Percentiles rank a stretch among this genome's conserved stretches.
phyloP scores from a whole-genome alignment of 2,797 vertebrate species.

The Clangula hyemalis region DNA sequence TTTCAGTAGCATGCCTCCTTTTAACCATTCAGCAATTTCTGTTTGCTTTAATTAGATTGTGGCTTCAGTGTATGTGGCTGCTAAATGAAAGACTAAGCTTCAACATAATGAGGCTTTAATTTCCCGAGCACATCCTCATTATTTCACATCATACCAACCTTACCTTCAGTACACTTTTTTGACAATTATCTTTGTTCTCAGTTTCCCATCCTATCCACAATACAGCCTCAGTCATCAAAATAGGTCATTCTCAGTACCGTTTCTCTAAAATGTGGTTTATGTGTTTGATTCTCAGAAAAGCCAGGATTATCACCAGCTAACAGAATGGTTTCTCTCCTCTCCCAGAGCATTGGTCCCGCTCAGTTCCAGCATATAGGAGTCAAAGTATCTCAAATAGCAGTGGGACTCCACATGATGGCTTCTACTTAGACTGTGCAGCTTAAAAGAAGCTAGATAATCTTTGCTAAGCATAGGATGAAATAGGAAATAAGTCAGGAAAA shows the following conservation, averaged over 20 bases:
- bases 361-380: neutral
- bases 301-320: neutral
- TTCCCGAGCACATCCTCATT: slow-evolving; percentile 13
- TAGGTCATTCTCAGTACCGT: neutral
- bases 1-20: neutral
- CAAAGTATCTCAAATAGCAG: neutral
- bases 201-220: neutral
- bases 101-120: slow-evolving; percentile 1
- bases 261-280: neutral
- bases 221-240: neutral
- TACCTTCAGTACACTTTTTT: neutral
- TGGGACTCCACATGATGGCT: neutral
- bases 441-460: neutral
- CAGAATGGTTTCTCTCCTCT: neutral
- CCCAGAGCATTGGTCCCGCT: neutral
- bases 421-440: neutral
- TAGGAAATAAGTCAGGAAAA: neutral
- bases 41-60: neutral
- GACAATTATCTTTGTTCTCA: neutral
- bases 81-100: neutral
- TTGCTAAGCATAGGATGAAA: neutral
- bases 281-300: neutral
- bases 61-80: neutral
- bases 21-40: neutral
- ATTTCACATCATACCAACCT: neutral